Conservation (phyloP, 53 echinoderm and acorn worm species). For the Actinopyga echinites region DNA sequence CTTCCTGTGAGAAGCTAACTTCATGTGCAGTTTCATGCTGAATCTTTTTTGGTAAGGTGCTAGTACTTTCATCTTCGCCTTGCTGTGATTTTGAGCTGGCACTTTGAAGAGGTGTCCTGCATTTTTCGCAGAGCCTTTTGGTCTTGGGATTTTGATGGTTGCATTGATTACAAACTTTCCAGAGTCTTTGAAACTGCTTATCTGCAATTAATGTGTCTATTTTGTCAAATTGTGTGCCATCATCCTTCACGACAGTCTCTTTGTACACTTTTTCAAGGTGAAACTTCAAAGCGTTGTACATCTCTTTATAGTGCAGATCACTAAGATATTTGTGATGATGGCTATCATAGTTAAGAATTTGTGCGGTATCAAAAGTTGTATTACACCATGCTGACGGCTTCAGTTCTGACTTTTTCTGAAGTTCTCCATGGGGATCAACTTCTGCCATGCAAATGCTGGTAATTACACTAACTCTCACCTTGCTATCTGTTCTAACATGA, state of each 20-base stretch:
- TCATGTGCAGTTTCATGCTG: not conserved
- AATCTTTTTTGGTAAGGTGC: not conserved
- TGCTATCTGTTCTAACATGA: not conserved
- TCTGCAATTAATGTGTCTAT: not conserved
- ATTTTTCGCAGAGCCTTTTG: not conserved
- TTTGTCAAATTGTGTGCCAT: not conserved
- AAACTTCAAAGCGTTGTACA: not conserved
- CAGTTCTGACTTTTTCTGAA: not conserved
- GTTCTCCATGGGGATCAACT: not conserved
- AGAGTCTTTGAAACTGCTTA: not conserved
- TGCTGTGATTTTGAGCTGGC: not conserved
- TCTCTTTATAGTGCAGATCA: not conserved
- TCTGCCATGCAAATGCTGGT: not conserved
- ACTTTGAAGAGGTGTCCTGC: not conserved
- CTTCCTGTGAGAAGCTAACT: not conserved
- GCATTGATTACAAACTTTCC: not conserved
- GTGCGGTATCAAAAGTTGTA: not conserved
- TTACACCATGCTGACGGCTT: not conserved
- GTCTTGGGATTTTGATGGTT: not conserved
- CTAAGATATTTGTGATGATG: not conserved
- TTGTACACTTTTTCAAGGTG: not conserved
- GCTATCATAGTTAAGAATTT: not conserved
- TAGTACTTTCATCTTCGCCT: not conserved
- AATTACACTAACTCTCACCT: not conserved
- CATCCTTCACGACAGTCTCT: not conserved